These are phyloP conservation scores for Pemphredon lugubris DNA, from an alignment of 2,888 invertebrate genomes.

Conservation along the genomic window DNA sequence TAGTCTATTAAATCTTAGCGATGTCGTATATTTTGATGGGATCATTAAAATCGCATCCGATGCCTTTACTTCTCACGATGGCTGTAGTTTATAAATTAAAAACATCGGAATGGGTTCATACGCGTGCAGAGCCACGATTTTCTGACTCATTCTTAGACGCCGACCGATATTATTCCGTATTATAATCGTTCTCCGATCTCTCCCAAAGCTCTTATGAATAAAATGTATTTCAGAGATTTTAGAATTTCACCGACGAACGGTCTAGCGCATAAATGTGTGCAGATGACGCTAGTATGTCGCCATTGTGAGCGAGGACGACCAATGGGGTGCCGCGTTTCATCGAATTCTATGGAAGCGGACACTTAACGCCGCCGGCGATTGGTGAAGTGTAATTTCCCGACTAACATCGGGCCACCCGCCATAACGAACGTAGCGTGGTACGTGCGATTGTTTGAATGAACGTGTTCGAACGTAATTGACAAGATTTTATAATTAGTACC, in stretches of 20 bases:
- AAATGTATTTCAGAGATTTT: constrained; percentile 31
- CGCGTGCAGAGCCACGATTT: not conserved
- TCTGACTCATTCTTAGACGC: not conserved
- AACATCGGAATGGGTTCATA: not conserved
- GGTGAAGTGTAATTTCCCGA: constrained; percentile 57
- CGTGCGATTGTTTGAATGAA: constrained; percentile 70
- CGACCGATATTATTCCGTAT: constrained; percentile 9
- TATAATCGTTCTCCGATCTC: constrained; percentile 22
- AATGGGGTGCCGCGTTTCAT: constrained; percentile 57
- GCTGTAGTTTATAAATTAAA: not conserved
- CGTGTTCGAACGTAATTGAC: constrained; percentile 56
- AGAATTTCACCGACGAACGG: constrained; percentile 36
- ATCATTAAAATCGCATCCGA: not conserved
- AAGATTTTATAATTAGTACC: constrained; percentile 49
- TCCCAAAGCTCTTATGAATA: constrained; percentile 11
- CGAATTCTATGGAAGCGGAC: constrained; percentile 6
- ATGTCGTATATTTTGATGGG: no score
- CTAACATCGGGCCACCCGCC: constrained; percentile 70
- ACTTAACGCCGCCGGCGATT: constrained; percentile 54
- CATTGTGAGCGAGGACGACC: constrained; percentile 54
- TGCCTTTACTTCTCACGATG: no score
- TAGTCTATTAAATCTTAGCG: no score
- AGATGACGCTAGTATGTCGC: constrained; percentile 57
- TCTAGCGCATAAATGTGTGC: constrained; percentile 38
- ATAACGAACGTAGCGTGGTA: constrained; percentile 74